Conservation (phyloP, 2,888 invertebrate species). For the Chloroclystis v-ata region DNA sequence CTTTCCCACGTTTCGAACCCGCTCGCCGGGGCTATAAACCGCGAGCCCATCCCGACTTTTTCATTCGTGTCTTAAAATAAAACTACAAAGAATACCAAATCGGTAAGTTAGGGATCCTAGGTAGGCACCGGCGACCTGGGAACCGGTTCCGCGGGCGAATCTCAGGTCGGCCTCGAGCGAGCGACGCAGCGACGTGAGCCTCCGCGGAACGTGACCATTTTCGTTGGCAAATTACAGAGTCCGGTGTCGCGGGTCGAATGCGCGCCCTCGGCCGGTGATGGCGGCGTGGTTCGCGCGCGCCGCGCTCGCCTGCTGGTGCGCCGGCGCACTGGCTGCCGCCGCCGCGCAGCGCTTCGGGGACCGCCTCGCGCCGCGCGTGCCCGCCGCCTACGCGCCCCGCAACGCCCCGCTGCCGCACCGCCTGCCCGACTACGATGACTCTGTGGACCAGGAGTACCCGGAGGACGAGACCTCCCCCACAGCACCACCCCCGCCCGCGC, state of each 20-base stretch:
- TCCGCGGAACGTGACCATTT: constrained; percentile 40
- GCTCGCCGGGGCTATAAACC: constrained; percentile 37
- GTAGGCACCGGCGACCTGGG: constrained; percentile 51
- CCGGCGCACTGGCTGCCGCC: constrained; percentile 42
- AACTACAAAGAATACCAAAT: constrained; percentile 62
- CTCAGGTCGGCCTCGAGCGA: constrained; percentile 58
- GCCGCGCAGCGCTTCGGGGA: constrained; percentile 62
- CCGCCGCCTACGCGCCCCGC: constrained; percentile 60
- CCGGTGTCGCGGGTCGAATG: constrained; percentile 50
- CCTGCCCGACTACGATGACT: constrained; percentile 54
- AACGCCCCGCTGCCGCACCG: constrained; percentile 48
- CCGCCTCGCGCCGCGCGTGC: constrained; percentile 65
- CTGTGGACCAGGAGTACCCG: constrained; percentile 58
- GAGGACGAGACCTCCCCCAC: constrained; percentile 34
- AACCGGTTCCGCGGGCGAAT: constrained; percentile 66
- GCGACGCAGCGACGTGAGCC: constrained; percentile 39
- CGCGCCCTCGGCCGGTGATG: constrained; percentile 59
- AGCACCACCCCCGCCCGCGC: constrained; percentile 33
- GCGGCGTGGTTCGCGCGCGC: constrained; percentile 54
- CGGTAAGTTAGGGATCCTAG: constrained; percentile 64
- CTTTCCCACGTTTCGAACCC: constrained; percentile 39
- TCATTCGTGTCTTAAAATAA: constrained; percentile 54
- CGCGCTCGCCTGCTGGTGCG: constrained; percentile 55
- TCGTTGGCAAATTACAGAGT: constrained; percentile 51
- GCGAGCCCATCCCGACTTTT: constrained; percentile 39